Percentiles rank a stretch among this genome's conserved stretches.
Evolutionary conservation across 2,888 invertebrate species (phyloP).

Genomic region (Hypselothyrea guttata): DNA sequence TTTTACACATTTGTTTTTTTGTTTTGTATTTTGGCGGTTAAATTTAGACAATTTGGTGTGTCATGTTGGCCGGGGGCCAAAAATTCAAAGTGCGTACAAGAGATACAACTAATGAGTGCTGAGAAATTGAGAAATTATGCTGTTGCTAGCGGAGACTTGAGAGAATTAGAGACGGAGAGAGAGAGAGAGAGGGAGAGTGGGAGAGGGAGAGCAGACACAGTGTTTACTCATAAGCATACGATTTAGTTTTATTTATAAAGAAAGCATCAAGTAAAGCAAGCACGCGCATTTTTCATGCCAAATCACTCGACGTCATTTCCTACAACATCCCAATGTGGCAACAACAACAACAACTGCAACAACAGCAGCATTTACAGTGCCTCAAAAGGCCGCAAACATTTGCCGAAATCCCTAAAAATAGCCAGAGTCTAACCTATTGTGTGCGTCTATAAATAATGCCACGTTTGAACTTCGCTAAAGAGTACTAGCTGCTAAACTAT

Average conservation of each 20-base stretch:
- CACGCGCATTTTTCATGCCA: constrained; percentile 35
- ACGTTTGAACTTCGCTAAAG: background rate
- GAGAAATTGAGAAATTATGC: background rate
- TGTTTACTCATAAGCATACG: constrained; percentile 41
- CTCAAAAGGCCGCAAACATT: constrained; percentile 61
- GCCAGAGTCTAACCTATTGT: constrained; percentile 37
- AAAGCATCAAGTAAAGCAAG: constrained; percentile 19
- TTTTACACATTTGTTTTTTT: too few species aligned
- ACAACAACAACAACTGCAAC: constrained; percentile 59
- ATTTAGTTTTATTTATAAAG: constrained; percentile 45
- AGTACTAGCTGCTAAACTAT: too few species aligned
- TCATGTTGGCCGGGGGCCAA: constrained; percentile 69
- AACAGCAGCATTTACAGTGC: constrained; percentile 44
- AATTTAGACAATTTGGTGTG: constrained; percentile 73
- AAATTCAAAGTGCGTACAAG: constrained; percentile 56
- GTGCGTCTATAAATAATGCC: constrained; percentile 8
- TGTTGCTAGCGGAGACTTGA: background rate
- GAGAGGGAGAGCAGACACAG: constrained; percentile 6
- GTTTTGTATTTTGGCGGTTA: constrained; percentile 37
- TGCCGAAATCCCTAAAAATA: constrained; percentile 61
- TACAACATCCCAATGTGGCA: constrained; percentile 35
- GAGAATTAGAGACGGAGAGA: background rate
- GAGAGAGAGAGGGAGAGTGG: background rate
- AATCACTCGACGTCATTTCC: constrained; percentile 64
- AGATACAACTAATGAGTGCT: constrained; percentile 33